Conservation (phyloP, 2,113 vertebrate species). For the Acrocephalus kingi region DNA sequence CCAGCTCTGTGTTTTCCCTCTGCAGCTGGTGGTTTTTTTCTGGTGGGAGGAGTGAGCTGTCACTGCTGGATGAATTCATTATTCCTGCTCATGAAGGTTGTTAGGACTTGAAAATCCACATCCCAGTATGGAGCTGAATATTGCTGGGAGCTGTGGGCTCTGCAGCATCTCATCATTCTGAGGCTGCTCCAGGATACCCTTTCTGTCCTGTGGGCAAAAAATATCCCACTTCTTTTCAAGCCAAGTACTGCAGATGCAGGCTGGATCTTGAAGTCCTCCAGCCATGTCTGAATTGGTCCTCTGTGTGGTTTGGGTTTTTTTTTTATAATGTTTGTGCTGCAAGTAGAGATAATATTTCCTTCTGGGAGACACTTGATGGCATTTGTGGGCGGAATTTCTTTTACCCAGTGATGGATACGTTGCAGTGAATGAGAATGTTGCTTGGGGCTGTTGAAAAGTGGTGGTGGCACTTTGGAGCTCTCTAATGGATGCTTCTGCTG, state of each 20-base stretch:
- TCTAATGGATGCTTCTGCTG: not conserved
- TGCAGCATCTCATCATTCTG: not conserved
- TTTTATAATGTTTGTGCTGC: not conserved
- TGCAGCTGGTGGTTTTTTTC: not conserved
- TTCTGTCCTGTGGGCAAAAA: not conserved
- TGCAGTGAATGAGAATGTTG: not conserved
- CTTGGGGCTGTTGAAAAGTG: not conserved
- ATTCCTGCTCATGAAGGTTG: not conserved
- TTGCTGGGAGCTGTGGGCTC: not conserved
- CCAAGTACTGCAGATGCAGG: not conserved
- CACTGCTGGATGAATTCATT: not conserved
- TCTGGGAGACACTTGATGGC: not conserved
- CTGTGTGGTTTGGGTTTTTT: not conserved
- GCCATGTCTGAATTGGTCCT: not conserved
- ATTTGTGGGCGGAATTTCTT: not conserved
- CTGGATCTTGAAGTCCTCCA: not conserved
- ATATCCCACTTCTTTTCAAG: not conserved
- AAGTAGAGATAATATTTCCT: not conserved
- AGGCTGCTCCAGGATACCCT: not conserved
- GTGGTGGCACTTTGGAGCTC: not conserved
- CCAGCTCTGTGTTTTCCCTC: not conserved
- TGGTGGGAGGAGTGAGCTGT: not conserved
- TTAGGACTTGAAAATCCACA: not conserved
- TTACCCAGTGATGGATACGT: not conserved
- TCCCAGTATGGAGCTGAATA: not conserved